These are phyloP conservation scores for Amblyjoppa proteus DNA, from an alignment of 2,888 invertebrate genomes.

Conservation along the genomic window DNA sequence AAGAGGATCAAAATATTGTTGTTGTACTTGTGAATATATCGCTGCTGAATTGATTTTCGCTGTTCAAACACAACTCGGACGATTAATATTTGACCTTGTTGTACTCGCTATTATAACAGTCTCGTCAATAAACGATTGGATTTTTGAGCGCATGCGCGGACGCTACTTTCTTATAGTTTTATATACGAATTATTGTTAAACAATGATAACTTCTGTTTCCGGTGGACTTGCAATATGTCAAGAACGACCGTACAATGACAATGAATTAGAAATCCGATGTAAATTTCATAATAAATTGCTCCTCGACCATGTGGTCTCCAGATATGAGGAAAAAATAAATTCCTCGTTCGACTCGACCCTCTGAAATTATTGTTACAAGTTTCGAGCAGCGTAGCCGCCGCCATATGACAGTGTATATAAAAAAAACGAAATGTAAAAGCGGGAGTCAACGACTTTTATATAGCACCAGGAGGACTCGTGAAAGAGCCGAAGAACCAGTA, in stretches of 20 bases:
- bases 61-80: background rate
- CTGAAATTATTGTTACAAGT: conserved; percentile 46
- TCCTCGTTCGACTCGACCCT: conserved; percentile 9
- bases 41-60: background rate
- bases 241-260: background rate
- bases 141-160: background rate
- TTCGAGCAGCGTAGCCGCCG: conserved; percentile 25
- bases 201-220: background rate
- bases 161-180: background rate
- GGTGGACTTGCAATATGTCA: background rate
- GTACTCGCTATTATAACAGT: background rate
- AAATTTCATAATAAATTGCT: conserved; percentile 5
- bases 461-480: conserved; percentile 69
- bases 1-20: background rate
- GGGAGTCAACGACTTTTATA: conserved; percentile 61
- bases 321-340: background rate
- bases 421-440: background rate
- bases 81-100: background rate
- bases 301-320: background rate
- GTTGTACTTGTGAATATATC: background rate
- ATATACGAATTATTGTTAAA: background rate
- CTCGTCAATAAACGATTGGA: background rate
- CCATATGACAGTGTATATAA: background rate
- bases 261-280: background rate
- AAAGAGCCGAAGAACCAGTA: conserved; percentile 64